Conservation (phyloP, 2,113 vertebrate species). For the Myodes glareolus region DNA sequence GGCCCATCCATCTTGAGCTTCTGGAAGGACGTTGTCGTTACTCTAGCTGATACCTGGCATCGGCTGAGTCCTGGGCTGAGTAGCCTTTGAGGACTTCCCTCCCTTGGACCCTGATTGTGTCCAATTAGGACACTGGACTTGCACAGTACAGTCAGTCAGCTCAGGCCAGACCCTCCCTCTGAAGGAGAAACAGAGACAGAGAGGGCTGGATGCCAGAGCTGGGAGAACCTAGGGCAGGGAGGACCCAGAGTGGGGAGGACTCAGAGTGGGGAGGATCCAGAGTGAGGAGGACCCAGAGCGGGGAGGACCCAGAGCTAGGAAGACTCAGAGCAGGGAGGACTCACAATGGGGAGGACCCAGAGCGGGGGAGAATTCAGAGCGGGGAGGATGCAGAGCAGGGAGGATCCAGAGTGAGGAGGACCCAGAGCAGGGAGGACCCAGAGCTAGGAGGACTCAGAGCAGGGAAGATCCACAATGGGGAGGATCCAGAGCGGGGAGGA, state of each 20-base stretch:
- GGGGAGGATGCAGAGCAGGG: no score
- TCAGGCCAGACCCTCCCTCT: background rate
- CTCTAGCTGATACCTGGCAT: background rate
- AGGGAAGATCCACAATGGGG: no score
- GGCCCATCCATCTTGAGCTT: background rate
- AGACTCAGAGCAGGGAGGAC: no score
- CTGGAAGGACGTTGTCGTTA: background rate
- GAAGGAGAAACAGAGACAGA: background rate
- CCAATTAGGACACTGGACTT: background rate
- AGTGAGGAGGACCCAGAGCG: no score
- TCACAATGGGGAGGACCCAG: no score
- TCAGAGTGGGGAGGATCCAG: no score
- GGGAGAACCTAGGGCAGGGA: background rate
- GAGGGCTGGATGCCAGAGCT: background rate
- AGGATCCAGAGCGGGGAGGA: no score
- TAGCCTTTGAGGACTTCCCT: background rate
- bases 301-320: no score
- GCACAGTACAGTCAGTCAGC: constrained; percentile 1
- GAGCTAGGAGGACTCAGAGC: no score
- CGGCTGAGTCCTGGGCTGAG: background rate
- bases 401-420: accelerated
- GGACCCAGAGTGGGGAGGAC: background rate
- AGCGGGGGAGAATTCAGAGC: no score
- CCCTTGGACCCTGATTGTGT: background rate
- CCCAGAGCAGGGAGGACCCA: no score